Percentiles rank a stretch among this genome's conserved stretches.
Evolutionary conservation across 2,888 invertebrate species (phyloP).

Genomic region (Ariolimax columbianus): DNA sequence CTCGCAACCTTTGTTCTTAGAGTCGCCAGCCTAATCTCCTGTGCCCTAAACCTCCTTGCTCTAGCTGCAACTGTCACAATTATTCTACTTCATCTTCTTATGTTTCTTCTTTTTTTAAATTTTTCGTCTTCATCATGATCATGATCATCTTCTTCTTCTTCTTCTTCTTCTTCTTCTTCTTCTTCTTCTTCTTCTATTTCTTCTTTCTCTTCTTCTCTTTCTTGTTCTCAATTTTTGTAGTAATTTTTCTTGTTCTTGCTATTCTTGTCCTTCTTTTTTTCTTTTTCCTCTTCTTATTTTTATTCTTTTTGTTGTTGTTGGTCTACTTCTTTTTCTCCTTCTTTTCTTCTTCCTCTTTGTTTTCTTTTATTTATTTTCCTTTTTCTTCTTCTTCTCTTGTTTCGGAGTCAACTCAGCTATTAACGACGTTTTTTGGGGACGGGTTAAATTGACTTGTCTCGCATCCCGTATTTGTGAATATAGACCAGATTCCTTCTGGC

Average conservation of each 20-base stretch:
- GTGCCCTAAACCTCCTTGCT: neutral
- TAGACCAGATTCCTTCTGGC: too few relatives aligned
- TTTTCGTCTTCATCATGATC: neutral
- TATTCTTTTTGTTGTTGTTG: too few relatives aligned
- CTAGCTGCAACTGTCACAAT: neutral
- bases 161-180: neutral
- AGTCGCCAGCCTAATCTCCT: too few relatives aligned
- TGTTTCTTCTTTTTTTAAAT: conserved; percentile 20
- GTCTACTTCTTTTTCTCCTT: neutral
- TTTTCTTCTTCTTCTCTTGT: neutral
- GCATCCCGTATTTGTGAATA: too few relatives aligned
- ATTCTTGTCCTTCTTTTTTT: neutral
- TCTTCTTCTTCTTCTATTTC: neutral
- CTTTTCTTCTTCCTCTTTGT: conserved; percentile 10
- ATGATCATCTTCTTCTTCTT: neutral
- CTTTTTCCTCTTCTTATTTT: too few relatives aligned
- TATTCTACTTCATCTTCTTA: neutral
- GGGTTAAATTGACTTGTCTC: too few relatives aligned
- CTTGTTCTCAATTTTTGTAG: neutral
- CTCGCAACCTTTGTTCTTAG: too few relatives aligned
- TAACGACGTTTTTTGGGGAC: too few relatives aligned
- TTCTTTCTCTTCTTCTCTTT: neutral
- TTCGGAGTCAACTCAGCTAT: too few relatives aligned
- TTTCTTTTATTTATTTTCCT: too few relatives aligned
- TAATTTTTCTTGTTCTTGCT: neutral